Conservation (phyloP, 2,113 vertebrate genomes). For the Pontoporia blainvillei region DNA sequence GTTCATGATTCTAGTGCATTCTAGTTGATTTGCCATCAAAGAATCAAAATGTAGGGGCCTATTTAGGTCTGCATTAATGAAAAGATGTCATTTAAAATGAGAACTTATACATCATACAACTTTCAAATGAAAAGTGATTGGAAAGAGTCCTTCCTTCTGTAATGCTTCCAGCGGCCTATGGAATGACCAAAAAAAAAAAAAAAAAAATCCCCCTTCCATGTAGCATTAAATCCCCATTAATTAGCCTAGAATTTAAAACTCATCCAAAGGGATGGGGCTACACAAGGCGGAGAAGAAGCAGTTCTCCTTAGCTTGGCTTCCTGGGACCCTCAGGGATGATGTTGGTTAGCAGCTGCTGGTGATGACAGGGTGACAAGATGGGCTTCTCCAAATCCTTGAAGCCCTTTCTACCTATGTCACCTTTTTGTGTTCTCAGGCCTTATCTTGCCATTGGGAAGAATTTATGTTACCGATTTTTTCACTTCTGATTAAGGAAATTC, state of each 20-base stretch:
- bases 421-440: neutral
- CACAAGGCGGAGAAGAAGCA: neutral
- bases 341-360: neutral
- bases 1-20: neutral
- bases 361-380: rapidly evolving
- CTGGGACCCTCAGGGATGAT: rapidly evolving
- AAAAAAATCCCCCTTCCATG: neutral
- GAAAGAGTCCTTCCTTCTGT: neutral
- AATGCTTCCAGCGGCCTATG: neutral
- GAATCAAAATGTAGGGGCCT: neutral
- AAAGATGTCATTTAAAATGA: neutral
- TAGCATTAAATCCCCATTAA: neutral
- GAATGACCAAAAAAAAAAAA: neutral
- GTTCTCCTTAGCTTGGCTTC: too few relatives aligned
- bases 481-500: neutral
- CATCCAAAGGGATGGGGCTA: neutral
- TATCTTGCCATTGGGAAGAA: neutral
- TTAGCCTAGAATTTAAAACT: neutral
- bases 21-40: neutral
- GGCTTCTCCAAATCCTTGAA: neutral
- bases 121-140: neutral
- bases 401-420: rapidly evolving
- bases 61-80: neutral
- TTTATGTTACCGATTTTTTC: neutral
- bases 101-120: neutral